Evolutionary conservation across 2,797 vertebrate species (phyloP).

Genomic region (Enteromius trimaculatus): DNA sequence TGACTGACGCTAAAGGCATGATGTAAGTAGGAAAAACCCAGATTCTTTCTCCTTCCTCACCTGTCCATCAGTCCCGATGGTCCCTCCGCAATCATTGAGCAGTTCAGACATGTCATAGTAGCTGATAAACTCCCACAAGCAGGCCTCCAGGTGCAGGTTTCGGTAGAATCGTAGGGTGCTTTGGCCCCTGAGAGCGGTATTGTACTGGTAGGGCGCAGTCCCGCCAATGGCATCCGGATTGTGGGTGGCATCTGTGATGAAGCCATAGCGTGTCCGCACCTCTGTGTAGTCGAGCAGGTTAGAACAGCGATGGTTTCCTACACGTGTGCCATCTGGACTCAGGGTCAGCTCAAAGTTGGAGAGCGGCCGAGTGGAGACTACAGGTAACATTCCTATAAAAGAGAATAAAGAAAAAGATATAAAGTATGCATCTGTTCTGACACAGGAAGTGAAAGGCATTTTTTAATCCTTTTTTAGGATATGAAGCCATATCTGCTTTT

Average conservation of each 20-base stretch:
- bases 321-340: constrained; percentile 83
- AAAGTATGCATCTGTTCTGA: not conserved
- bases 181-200: constrained; percentile 72
- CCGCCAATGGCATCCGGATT: constrained; percentile 76
- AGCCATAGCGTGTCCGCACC: constrained; percentile 82
- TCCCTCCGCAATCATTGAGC: constrained; percentile 83
- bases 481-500: not conserved
- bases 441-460: not conserved
- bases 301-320: constrained; percentile 85
- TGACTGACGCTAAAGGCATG: not conserved
- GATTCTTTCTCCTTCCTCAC: constrained; percentile 32
- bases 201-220: constrained; percentile 81
- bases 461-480: not conserved
- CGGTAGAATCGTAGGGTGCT: constrained; percentile 79
- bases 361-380: constrained; percentile 83
- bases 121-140: constrained; percentile 84
- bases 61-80: constrained; percentile 75
- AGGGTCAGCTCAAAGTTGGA: constrained; percentile 87
- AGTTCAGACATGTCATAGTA: constrained; percentile 87
- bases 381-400: constrained; percentile 81
- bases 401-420: not conserved
- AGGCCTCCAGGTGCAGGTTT: constrained; percentile 85
- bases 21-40: not conserved
- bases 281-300: constrained; percentile 83
- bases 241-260: constrained; percentile 77